A percentile compares a stretch with the other conserved stretches of the same genome.
Conservation (phyloP, 2,113 vertebrate species). For the Pseudorasbora parva region DNA sequence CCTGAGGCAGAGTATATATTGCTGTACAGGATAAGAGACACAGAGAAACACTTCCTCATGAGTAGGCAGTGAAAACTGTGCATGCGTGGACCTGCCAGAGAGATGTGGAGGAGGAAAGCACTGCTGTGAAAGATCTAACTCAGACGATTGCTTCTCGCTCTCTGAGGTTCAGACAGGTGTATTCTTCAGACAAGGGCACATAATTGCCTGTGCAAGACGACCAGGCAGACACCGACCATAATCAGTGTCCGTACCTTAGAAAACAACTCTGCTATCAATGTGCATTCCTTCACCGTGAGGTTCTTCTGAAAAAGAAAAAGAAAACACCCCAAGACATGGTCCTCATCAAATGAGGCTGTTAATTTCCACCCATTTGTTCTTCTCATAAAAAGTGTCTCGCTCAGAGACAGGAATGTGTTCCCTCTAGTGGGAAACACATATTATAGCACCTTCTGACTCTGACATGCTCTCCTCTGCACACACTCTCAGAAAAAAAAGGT, state of each 20-base stretch:
- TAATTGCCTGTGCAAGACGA: slow-evolving; percentile 3
- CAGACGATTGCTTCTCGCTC: background rate
- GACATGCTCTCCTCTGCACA: background rate
- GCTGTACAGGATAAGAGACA: slow-evolving; percentile 15
- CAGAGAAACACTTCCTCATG: slow-evolving; percentile 54
- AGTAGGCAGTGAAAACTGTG: slow-evolving; percentile 49
- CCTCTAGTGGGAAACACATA: slow-evolving; percentile 54
- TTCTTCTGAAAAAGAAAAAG: background rate
- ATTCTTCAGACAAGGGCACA: slow-evolving; percentile 6
- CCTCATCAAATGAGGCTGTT: slow-evolving; percentile 6
- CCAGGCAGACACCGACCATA: background rate
- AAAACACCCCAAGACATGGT: background rate
- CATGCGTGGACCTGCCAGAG: slow-evolving; percentile 51
- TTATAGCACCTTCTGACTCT: slow-evolving; percentile 25
- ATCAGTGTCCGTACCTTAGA: background rate
- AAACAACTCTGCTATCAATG: background rate
- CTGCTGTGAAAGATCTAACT: slow-evolving; percentile 15
- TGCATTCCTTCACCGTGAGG: background rate
- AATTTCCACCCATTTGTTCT: background rate
- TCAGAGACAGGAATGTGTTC: slow-evolving; percentile 28
- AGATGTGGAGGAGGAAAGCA: slow-evolving; percentile 31
- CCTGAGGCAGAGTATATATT: slow-evolving; percentile 35
- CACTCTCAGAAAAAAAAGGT: too few relatives aligned
- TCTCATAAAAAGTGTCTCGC: background rate
- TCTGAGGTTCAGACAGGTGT: slow-evolving; percentile 11